Base-by-base conservation (phyloP, 2,888 invertebrate species). In the Venustoraphidia nigricollis region DNA sequence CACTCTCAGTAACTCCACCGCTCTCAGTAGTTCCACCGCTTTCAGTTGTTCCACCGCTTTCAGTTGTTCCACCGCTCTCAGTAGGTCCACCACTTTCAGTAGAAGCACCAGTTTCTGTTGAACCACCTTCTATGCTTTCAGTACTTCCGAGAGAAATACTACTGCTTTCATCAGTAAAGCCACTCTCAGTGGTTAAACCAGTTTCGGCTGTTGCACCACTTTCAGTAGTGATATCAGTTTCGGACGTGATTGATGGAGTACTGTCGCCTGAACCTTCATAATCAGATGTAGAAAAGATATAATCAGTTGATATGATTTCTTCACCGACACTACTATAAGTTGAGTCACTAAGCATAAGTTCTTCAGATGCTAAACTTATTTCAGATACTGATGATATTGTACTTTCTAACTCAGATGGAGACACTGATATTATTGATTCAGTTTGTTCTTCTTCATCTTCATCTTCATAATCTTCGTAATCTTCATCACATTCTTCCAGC, bases 301-400 rank as follows among this genome's bases (percentile, higher is more conserved):
- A 13, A 4, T 49, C 52, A 27, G 50, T 51, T 9, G 51, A 34
- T 36, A 14, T n/a, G 48, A 55, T 56, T 17, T 54, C 59, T 8
- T 55, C 61, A 1, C 61, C 59, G 4, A 54, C 53, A 2, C 61
- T 57, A 6, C 39, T 44, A 11, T 55, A 60, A 6, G 71, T 64
- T n/a, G 67, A 62, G 52, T 73, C 73, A 54, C 71, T 71, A 9
- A 71, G 52, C 74, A 75, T 74, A 1, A 72, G 53, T 39, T 73
- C 71, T 38, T 72, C 72, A 9, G 63, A 60, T 10, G 64, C 59
- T 2, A 68, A 59, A 2, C 67, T 57, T 4, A 65, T 59, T 50
- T 65, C 62, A 9, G 63, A 58, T 10, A 36, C 9, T 48, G 44
- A 39, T 27, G 13, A 27, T 27, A 36, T 5, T 38, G 45, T 36